These are phyloP conservation scores for Nephotettix cincticeps DNA, from an alignment of 1,140 invertebrate genomes.

Conservation along the genomic window DNA sequence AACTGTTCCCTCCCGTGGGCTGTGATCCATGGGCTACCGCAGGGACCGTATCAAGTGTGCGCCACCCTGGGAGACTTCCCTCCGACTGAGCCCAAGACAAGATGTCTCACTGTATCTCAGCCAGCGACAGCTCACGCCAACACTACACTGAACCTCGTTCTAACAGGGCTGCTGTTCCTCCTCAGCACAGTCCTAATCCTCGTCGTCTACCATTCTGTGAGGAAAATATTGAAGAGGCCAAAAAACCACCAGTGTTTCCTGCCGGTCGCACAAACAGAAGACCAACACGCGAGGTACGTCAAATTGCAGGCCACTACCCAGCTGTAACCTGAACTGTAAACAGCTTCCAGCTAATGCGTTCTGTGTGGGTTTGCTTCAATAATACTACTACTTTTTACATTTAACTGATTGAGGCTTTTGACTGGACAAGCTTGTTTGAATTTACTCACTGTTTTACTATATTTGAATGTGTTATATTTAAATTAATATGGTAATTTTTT, in stretches of 20 bases:
- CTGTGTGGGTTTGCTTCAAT: neutral
- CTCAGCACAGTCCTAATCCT: conserved; percentile 38
- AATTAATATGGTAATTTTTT: too few species aligned
- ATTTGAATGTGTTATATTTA: too few species aligned
- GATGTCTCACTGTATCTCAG: conserved; percentile 45
- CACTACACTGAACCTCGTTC: conserved; percentile 42
- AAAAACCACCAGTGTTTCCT: conserved; percentile 49
- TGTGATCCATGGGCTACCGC: conserved; percentile 37
- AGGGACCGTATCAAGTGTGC: conserved; percentile 42
- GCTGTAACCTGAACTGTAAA: conserved; percentile 44
- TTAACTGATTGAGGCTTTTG: too few species aligned
- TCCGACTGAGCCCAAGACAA: conserved; percentile 35
- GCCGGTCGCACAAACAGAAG: conserved; percentile 51
- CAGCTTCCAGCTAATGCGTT: too few species aligned
- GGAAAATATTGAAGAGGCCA: conserved; percentile 43
- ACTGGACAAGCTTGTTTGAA: too few species aligned
- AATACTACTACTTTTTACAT: too few species aligned
- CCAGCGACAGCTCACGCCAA: conserved; percentile 21
- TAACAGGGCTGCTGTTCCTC: conserved; percentile 43
- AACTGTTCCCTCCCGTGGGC: conserved; percentile 40
- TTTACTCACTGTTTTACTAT: too few species aligned
- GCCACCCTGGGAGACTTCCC: conserved; percentile 33
- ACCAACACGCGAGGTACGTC: conserved; percentile 54
- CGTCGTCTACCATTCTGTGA: conserved; percentile 42
- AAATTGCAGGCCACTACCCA: conserved; percentile 56